phyloP scores from a whole-genome alignment of 2,113 vertebrate genomes.

The Motacilla alba region DNA sequence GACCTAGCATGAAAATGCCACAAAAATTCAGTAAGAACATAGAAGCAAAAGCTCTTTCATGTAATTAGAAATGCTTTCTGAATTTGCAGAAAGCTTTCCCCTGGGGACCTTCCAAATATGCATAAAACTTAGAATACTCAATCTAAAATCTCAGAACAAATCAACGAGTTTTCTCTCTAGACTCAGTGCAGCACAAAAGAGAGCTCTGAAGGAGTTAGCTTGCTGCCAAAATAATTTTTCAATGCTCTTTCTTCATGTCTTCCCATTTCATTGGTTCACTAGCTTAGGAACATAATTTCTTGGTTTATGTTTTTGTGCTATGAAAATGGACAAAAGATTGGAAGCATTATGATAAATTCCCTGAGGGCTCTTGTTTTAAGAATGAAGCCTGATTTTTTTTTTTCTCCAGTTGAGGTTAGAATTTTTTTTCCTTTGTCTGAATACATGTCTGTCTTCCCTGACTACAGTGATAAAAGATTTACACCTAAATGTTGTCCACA shows the following conservation, averaged over 20 bases:
- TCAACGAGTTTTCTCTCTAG: background rate
- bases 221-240: background rate
- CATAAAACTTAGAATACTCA: background rate
- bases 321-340: background rate
- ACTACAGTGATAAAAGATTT: background rate
- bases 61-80: background rate
- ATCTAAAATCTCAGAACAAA: background rate
- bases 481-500: rapidly evolving
- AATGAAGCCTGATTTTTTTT: background rate
- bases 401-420: background rate
- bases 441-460: background rate
- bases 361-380: background rate
- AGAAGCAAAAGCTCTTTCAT: constrained; percentile 9
- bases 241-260: background rate
- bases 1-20: background rate
- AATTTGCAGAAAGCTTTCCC: background rate
- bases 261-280: background rate
- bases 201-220: background rate
- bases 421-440: background rate
- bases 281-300: background rate
- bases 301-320: background rate
- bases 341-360: background rate
- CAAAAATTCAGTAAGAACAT: background rate
- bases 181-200: background rate
- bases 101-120: background rate